A percentile compares a stretch with the other conserved stretches of the same genome.
These are phyloP conservation scores for Pachycephala philippinensis DNA, from an alignment of 2,113 vertebrate species.

Conservation along the genomic window DNA sequence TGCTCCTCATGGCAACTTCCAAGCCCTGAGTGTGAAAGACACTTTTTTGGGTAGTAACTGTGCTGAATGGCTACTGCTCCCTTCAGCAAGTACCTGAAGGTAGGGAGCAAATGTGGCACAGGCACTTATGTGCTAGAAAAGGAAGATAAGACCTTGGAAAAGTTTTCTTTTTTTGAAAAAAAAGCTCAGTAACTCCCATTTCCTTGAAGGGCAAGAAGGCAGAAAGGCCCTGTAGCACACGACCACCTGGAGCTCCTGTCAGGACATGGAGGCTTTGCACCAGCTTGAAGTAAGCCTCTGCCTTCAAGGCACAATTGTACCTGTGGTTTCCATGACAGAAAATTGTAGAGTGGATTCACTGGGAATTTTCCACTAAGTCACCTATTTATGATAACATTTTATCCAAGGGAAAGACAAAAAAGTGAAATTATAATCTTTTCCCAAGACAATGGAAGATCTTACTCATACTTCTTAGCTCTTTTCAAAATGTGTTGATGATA, in stretches of 20 bases:
- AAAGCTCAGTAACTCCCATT: neutral
- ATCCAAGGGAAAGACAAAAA: neutral
- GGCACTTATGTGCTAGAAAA: neutral
- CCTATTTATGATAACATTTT: neutral
- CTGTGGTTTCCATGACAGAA: neutral
- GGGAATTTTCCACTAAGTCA: neutral
- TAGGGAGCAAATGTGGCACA: neutral
- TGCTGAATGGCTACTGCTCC: neutral
- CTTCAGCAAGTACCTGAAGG: neutral
- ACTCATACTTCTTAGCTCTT: neutral
- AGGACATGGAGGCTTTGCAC: neutral
- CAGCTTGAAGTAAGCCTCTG: neutral
- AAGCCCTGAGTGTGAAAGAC: neutral
- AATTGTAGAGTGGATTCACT: neutral
- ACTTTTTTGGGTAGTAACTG: neutral
- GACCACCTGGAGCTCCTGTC: neutral
- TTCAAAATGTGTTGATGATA: constrained; percentile 7
- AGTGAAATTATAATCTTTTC: neutral
- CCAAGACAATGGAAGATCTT: neutral
- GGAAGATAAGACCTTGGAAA: neutral
- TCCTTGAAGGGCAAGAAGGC: neutral
- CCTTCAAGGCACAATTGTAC: neutral
- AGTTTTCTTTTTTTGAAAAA: too few relatives aligned
- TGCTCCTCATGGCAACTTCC: neutral
- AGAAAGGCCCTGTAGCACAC: neutral